Base-by-base conservation (phyloP, 2,888 invertebrate genomes). In the Nomada goodeniana region DNA sequence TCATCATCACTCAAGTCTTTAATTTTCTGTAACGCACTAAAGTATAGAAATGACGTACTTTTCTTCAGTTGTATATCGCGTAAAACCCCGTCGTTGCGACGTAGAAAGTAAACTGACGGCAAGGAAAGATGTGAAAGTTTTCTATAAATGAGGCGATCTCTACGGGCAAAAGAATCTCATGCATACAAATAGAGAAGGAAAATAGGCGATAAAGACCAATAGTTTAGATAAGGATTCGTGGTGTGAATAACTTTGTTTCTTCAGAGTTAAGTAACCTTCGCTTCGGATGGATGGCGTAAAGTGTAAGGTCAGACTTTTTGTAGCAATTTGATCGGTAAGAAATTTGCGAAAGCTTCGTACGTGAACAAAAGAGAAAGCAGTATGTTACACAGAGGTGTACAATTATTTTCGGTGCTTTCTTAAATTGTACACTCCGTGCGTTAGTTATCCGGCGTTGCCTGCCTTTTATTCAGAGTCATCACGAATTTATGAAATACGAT, bases 121-220 rank as follows among this genome's bases (percentile, higher is more conserved):
- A 13, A 42, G 64, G 20, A 42, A 59, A 72, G 18, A 18, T 59
- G 13, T 18, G 10, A 10, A 13, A 64, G 63, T 26, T 20, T 65
- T 59, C 15, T 26, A 52, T 2, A 55, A 59, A 42, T 52, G 36
- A 5, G 57, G 36, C 50, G 15, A 65, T 59, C 76, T 59, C 42
- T 44, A 42, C 42, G 59, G 26, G 50, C 52, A 59, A 57, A 57
- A 52, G 50, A 29, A 76, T 52, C n/a, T 59, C 64, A 72, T 76
- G 76, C 76, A 76, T 76, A 74, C 65, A 47, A 65, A 74, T 50
- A 50, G 23, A 53, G 64, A 15, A 29, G 55, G 26, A 15, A 64
- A 44, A 73, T n/a, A 29, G 55, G 26, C 53, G 72, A 73, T 47
- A 57, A 73, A 44, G 44, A 44, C 26, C 15, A 53, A 64, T 23